Evolutionary conservation across 2,888 invertebrate species (phyloP), one percentile per base, ranked within the genome.

Genomic region (Nomada flava): DNA sequence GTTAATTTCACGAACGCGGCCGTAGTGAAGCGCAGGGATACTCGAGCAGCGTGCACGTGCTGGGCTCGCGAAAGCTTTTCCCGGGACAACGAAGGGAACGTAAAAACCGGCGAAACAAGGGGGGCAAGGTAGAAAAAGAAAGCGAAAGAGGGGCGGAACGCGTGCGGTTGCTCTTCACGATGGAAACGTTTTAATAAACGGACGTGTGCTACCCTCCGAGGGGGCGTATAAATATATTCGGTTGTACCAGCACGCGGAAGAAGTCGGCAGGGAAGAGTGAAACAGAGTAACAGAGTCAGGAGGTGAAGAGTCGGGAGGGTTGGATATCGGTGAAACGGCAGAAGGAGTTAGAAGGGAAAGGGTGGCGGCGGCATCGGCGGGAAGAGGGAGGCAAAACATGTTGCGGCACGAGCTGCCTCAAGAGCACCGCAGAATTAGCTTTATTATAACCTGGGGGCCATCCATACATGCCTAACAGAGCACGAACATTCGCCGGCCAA

Each of bases 381-480:
- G 79, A 84, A 72, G 86, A 76, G 91, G 91, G 91, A 91, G 91
- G 92, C 91, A 90, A 92, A 91, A 93, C 92, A 92, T 92, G 93
- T 91, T 92, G 91, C 91, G 92, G 92, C 92, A 91, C 93, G 92
- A 92, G 92, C 90, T 91, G 92, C 91, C 91, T 92, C 91, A 91
- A 92, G 93, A 91, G 92, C 91, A 89, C 90, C 91, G 91, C 91
- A 90, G 91, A 93, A 93, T 93, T 93, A 93, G 92, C 93, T 93
- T 93, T 93, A 93, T 93, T 93, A 93, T 92, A 93, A 93, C 93
- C 93, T 91, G 90, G 92, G 92, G 93, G 92, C 92, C 90, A 92
- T 92, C 91, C 90, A 91, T 92, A 92, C 90, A 88, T 88, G 89
- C 90, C 91, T 90, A 91, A 92, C 90, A 89, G 90, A 88, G 90